A percentile compares a stretch with the other conserved stretches of the same genome.
Conservation (phyloP, 2,888 invertebrate genomes). For the Eupithecia exiguata region DNA sequence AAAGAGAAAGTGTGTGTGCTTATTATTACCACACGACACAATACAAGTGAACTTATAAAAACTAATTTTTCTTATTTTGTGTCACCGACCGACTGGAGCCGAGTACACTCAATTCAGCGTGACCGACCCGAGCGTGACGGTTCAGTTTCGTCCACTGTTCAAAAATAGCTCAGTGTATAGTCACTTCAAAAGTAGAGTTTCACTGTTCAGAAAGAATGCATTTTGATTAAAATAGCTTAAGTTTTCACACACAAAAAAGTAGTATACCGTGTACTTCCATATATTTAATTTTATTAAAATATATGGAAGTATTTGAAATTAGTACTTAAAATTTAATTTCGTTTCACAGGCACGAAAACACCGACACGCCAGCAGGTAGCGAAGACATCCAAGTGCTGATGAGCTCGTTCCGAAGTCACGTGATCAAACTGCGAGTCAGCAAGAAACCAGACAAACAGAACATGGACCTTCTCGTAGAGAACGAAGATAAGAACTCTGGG, state of each 20-base stretch:
- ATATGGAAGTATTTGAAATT: no score
- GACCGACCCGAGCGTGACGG: no score
- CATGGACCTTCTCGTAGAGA: conserved; percentile 93
- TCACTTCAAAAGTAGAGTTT: background rate
- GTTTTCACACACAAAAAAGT: background rate
- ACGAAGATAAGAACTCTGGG: conserved; percentile 85
- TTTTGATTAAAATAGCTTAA: background rate
- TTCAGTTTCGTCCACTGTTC: background rate
- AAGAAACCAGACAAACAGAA: conserved; percentile 95
- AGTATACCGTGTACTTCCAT: background rate
- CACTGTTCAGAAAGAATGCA: no score
- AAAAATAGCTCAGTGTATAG: background rate
- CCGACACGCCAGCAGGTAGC: conserved; percentile 88
- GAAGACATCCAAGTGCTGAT: conserved; percentile 91
- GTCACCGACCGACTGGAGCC: no score
- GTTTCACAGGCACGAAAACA: conserved; percentile 87
- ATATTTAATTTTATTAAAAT: conserved; percentile 12
- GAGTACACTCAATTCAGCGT: no score
- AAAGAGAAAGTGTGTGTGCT: no score
- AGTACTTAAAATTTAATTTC: background rate
- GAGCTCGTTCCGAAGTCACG: conserved; percentile 93
- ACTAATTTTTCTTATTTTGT: no score
- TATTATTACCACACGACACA: no score
- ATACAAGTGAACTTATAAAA: no score
- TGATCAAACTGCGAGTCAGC: conserved; percentile 94